Evolutionary conservation across 2,888 invertebrate genomes (phyloP).

Genomic region (Electrophaes corylata): DNA sequence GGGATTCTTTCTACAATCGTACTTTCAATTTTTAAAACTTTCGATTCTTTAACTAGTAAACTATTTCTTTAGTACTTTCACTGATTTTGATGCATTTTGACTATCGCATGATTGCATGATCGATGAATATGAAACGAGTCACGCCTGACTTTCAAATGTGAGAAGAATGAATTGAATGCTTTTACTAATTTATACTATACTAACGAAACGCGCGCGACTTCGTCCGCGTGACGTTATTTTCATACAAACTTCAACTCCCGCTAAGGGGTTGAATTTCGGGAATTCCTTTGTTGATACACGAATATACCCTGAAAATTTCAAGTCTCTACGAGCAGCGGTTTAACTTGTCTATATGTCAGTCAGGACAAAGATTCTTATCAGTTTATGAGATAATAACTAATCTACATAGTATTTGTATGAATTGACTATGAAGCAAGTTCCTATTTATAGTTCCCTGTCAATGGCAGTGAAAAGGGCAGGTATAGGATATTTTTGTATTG

Average conservation of each 20-base stretch:
- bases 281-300: too few relatives aligned
- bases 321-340: too few relatives aligned
- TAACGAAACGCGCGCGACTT: too few relatives aligned
- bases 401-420: neutral
- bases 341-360: too few relatives aligned
- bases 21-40: neutral
- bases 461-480: neutral
- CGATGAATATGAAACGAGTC: constrained; percentile 13
- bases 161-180: constrained; percentile 2
- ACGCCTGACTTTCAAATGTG: constrained; percentile 22
- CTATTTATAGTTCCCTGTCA: too few relatives aligned
- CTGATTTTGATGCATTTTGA: constrained; percentile 16
- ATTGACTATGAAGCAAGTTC: neutral
- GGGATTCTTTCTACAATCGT: neutral
- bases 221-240: too few relatives aligned
- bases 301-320: too few relatives aligned
- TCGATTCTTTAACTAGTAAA: neutral
- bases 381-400: too few relatives aligned
- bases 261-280: too few relatives aligned
- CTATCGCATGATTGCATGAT: constrained; percentile 30
- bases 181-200: constrained; percentile 3
- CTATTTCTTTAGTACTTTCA: constrained; percentile 11
- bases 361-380: too few relatives aligned
- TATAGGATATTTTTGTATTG: neutral
- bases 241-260: too few relatives aligned